These are phyloP conservation scores for Pardosa pseudoannulata DNA, from an alignment of 2,888 invertebrate species.

Conservation along the genomic window DNA sequence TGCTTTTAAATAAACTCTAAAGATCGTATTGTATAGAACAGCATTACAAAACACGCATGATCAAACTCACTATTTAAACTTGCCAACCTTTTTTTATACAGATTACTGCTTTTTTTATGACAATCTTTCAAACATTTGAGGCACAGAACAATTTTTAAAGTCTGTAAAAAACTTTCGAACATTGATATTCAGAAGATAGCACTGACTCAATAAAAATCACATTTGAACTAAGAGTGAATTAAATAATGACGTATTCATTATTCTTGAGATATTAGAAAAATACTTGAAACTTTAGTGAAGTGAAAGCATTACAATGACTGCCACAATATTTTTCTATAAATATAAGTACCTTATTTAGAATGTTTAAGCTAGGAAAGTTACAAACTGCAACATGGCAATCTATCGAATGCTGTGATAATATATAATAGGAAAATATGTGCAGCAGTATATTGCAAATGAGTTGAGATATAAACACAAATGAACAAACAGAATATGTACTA, in stretches of 20 bases:
- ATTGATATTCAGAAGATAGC: background rate
- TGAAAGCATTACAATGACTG: background rate
- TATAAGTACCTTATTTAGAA: background rate
- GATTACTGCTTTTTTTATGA: background rate
- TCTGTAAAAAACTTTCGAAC: background rate
- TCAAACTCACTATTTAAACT: background rate
- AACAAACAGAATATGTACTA: background rate
- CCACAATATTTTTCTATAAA: background rate
- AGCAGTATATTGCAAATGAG: background rate
- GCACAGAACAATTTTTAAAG: slow-evolving; percentile 12
- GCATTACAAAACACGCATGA: background rate
- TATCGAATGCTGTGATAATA: background rate
- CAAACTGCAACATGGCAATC: background rate
- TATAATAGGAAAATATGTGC: background rate
- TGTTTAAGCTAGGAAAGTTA: background rate
- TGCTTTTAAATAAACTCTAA: background rate
- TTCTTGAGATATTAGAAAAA: background rate
- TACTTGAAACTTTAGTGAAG: background rate
- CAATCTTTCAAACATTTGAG: slow-evolving; percentile 10
- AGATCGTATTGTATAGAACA: background rate
- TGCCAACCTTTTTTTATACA: slow-evolving; percentile 9
- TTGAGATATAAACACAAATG: background rate
- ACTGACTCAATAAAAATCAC: background rate
- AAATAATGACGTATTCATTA: background rate
- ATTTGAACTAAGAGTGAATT: background rate